A percentile compares a stretch with the other conserved stretches of the same genome.
These are phyloP conservation scores for Trachelus iudaicus DNA, from an alignment of 2,888 invertebrate genomes.

Conservation along the genomic window DNA sequence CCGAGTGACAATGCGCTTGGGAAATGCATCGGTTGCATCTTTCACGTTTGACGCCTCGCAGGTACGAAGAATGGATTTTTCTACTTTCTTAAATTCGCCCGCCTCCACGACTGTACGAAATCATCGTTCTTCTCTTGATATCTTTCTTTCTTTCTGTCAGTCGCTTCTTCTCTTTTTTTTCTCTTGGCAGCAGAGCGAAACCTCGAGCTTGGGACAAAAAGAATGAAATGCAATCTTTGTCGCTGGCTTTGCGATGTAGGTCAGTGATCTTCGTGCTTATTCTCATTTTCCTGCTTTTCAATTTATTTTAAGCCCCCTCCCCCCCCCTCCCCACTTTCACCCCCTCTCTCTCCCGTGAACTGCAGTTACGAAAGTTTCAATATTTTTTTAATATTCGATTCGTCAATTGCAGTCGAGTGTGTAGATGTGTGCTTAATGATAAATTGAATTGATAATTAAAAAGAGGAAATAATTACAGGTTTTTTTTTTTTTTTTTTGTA, in stretches of 20 bases:
- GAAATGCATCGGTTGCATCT: neutral
- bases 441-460: no score
- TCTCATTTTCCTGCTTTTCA: neutral
- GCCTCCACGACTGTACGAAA: neutral
- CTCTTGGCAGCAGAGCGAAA: neutral
- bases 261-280: neutral
- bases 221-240: neutral
- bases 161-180: neutral
- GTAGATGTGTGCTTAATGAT: no score
- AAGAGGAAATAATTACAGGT: no score
- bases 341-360: no score
- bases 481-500: no score
- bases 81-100: neutral
- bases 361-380: no score
- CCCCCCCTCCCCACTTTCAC: no score
- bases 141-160: neutral
- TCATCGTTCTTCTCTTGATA: neutral
- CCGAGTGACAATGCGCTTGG: neutral
- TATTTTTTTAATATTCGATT: no score
- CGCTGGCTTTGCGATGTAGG: neutral
- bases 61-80: neutral
- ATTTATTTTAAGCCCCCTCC: neutral
- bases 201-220: neutral
- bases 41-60: neutral
- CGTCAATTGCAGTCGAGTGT: no score